Percentiles rank a stretch among this genome's conserved stretches.
Conservation (phyloP, 1,140 invertebrate species). For the Cyphomyrmex costatus region DNA sequence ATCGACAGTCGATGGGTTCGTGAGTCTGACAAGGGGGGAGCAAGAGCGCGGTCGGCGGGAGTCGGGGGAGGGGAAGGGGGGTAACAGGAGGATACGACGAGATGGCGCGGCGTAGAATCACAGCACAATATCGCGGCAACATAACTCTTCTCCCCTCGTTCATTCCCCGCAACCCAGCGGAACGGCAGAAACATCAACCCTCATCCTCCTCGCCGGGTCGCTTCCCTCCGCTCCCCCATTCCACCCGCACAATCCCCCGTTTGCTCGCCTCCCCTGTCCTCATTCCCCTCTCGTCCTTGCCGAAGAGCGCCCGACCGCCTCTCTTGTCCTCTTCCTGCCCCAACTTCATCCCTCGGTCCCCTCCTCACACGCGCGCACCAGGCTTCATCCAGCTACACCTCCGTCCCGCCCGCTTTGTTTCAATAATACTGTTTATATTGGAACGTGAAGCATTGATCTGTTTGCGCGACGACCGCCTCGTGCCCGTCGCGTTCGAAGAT, state of each 20-base stretch:
- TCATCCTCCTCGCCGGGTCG: conserved; percentile 70
- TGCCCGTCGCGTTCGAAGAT: conserved; percentile 73
- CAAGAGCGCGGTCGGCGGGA: conserved; percentile 52
- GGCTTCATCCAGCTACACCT: conserved; percentile 77
- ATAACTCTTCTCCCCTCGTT: conserved; percentile 79
- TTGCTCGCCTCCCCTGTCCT: conserved; percentile 68
- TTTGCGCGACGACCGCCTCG: conserved; percentile 81
- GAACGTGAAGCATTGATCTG: conserved; percentile 87
- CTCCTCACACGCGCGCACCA: conserved; percentile 64
- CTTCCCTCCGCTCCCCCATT: conserved; percentile 80
- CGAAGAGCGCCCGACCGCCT: conserved; percentile 57
- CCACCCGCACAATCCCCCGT: conserved; percentile 66
- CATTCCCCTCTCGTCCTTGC: conserved; percentile 62
- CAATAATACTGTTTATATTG: conserved; percentile 88
- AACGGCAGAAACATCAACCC: conserved; percentile 80
- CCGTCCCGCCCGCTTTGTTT: conserved; percentile 86
- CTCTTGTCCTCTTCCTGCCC: conserved; percentile 64
- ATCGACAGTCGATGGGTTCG: conserved; percentile 81
- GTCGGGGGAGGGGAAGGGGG: conserved; percentile 47
- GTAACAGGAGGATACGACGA: conserved; percentile 67
- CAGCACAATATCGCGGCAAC: conserved; percentile 79
- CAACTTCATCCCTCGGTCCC: conserved; percentile 67
- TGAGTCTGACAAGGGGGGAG: conserved; percentile 72
- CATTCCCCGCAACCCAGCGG: conserved; percentile 75
- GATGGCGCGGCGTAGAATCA: conserved; percentile 60